A percentile compares a stretch with the other conserved stretches of the same genome.
phyloP scores from a whole-genome alignment of 2,888 invertebrate species.

The Trichopoda pennipes region DNA sequence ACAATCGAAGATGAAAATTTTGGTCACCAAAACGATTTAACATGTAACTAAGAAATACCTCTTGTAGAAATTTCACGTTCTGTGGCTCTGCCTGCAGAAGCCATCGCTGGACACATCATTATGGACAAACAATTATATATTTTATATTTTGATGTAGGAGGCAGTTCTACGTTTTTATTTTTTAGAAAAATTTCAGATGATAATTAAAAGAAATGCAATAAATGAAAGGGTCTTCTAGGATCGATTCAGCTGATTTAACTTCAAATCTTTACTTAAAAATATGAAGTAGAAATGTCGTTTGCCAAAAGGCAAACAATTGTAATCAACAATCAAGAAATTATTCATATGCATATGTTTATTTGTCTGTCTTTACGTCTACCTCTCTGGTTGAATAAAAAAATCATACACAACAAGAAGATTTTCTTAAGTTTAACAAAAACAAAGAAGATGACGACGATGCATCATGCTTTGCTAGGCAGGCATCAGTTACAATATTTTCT shows the following conservation, averaged over 20 bases:
- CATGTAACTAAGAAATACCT: too few relatives aligned
- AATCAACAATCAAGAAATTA: slow-evolving; percentile 64
- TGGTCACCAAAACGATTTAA: too few relatives aligned
- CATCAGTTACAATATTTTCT: slow-evolving; percentile 54
- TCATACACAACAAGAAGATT: slow-evolving; percentile 30
- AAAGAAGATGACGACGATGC: slow-evolving; percentile 48
- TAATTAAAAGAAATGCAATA: too few relatives aligned
- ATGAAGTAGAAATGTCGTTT: slow-evolving; percentile 61
- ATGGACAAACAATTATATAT: too few relatives aligned
- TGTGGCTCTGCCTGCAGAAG: too few relatives aligned
- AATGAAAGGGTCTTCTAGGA: slow-evolving; percentile 1
- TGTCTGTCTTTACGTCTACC: slow-evolving; percentile 6
- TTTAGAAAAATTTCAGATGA: too few relatives aligned
- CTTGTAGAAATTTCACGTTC: too few relatives aligned
- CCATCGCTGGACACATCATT: too few relatives aligned
- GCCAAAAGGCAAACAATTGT: slow-evolving; percentile 68
- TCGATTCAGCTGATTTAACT: not conserved
- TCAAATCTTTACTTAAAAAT: slow-evolving; percentile 10
- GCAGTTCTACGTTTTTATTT: too few relatives aligned
- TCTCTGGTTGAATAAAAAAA: slow-evolving; percentile 13
- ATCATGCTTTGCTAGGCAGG: slow-evolving; percentile 52
- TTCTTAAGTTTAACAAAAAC: slow-evolving; percentile 38
- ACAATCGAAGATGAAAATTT: too few relatives aligned
- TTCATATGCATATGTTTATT: slow-evolving; percentile 41
- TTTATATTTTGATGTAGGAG: too few relatives aligned